These are phyloP conservation scores for Eristalinus aeneus DNA, from an alignment of 2,888 invertebrate genomes.

Conservation along the genomic window DNA sequence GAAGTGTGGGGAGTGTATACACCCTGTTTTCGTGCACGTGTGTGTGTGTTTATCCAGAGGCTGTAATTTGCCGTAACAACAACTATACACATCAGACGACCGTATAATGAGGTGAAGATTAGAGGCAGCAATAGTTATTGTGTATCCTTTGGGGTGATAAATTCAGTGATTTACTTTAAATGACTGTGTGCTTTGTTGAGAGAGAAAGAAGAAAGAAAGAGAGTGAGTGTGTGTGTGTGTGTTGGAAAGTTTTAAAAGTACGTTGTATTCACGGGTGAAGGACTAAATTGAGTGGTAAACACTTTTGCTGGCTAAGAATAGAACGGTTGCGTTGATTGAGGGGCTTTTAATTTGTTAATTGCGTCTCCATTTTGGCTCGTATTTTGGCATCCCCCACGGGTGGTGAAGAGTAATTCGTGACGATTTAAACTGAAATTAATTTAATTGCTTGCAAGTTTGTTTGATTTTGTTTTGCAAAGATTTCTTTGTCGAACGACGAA, in stretches of 20 bases:
- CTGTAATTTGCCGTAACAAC: slow-evolving; percentile 59
- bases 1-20: not conserved
- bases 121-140: slow-evolving; percentile 62
- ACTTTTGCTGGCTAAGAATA: slow-evolving; percentile 4
- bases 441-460: too few species aligned
- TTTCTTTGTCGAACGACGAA: too few species aligned
- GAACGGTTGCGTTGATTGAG: not conserved
- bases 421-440: not conserved
- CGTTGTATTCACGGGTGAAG: not conserved
- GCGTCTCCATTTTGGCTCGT: not conserved
- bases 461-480: not conserved
- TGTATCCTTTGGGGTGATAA: slow-evolving; percentile 64
- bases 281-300: slow-evolving; percentile 23
- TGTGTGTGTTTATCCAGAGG: slow-evolving; percentile 35
- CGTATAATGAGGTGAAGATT: slow-evolving; percentile 63
- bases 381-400: not conserved
- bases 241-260: slow-evolving; percentile 13
- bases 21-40: not conserved
- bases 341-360: not conserved
- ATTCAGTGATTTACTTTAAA: slow-evolving; percentile 58
- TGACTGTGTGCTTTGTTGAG: not conserved
- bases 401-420: not conserved
- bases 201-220: too few species aligned
- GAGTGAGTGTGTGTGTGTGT: not conserved
- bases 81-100: slow-evolving; percentile 39